Conservation (phyloP, 2,888 invertebrate genomes). For the Lucinisca nassula region DNA sequence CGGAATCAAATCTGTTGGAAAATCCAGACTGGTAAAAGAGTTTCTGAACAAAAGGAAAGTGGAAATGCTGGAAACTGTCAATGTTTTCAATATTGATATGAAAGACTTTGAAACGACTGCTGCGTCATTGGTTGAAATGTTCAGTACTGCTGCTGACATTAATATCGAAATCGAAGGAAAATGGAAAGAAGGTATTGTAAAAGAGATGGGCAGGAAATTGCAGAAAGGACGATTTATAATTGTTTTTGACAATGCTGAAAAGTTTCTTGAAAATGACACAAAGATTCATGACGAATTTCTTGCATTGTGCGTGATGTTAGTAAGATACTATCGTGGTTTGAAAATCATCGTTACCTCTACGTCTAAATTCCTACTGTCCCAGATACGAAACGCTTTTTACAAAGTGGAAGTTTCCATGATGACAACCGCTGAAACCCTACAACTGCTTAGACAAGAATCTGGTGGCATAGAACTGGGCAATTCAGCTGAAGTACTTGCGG, state of each 20-base stretch:
- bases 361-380: not conserved
- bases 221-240: not conserved
- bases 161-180: not conserved
- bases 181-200: slow-evolving; percentile 17
- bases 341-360: slow-evolving; percentile 32
- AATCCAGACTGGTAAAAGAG: slow-evolving; percentile 22
- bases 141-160: not conserved
- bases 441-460: not conserved
- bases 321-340: slow-evolving; percentile 23
- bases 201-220: not conserved
- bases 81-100: not conserved
- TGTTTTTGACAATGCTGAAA: slow-evolving; percentile 38
- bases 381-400: slow-evolving; percentile 2
- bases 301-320: not conserved
- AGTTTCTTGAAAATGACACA: slow-evolving; percentile 13
- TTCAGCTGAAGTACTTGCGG: not conserved
- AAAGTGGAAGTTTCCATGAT: slow-evolving; percentile 11
- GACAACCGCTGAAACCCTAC: not conserved
- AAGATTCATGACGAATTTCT: slow-evolving; percentile 3
- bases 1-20: slow-evolving; percentile 30
- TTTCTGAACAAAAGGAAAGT: not conserved
- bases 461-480: not conserved
- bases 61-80: not conserved
- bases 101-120: not conserved
- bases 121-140: not conserved